Conservation (phyloP, 1,140 invertebrate species). For the Andricus grossulariae region DNA sequence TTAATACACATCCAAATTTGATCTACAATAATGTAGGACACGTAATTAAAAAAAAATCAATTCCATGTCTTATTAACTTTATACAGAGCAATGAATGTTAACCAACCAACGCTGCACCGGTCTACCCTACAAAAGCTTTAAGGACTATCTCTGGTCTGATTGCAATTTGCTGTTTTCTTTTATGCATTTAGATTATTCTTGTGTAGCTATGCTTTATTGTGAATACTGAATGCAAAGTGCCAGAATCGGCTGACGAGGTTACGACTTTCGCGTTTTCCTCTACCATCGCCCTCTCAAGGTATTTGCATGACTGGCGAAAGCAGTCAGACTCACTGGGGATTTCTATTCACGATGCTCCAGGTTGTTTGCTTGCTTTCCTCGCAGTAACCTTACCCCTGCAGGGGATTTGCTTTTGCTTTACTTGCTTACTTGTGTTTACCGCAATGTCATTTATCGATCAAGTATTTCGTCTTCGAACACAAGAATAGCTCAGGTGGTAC, state of each 20-base stretch:
- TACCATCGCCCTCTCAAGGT: slow-evolving; percentile 39
- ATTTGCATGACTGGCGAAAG: slow-evolving; percentile 60
- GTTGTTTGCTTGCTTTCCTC: slow-evolving; percentile 52
- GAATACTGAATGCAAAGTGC: slow-evolving; percentile 30
- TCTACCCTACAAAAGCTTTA: no score
- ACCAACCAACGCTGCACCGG: no score
- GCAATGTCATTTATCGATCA: slow-evolving; percentile 29
- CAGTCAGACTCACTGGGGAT: slow-evolving; percentile 52
- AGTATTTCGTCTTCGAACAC: slow-evolving; percentile 27
- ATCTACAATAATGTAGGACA: no score
- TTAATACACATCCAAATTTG: no score
- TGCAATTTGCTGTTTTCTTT: slow-evolving; percentile 15
- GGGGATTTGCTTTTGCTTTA: slow-evolving; percentile 30
- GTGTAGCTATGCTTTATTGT: slow-evolving; percentile 10
- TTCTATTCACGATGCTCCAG: slow-evolving; percentile 51
- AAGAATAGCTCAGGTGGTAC: slow-evolving; percentile 34
- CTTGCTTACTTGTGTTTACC: slow-evolving; percentile 31
- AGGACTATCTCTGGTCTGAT: not conserved
- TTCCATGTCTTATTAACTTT: no score
- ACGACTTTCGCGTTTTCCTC: slow-evolving; percentile 45
- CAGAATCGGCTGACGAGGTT: slow-evolving; percentile 42
- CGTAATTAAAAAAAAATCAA: no score
- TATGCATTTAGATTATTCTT: slow-evolving; percentile 41
- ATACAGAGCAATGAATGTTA: no score
- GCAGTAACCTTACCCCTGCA: slow-evolving; percentile 42